Evolutionary conservation across 2,888 invertebrate species (phyloP).

Genomic region (Oasisia sp.): DNA sequence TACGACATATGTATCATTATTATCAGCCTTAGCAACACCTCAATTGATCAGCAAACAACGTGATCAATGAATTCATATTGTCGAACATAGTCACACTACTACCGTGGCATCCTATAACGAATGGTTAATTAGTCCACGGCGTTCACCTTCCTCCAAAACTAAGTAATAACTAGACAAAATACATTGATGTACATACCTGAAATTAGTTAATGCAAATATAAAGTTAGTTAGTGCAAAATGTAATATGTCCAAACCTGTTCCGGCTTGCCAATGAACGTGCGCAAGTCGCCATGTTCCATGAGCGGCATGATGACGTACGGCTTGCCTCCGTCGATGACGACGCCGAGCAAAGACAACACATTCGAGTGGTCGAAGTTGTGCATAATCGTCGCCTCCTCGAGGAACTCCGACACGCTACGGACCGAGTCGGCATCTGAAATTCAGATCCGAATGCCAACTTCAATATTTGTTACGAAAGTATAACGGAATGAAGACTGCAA

Average conservation of each 20-base stretch:
- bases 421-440: neutral
- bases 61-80: too few relatives aligned
- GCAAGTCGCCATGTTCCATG: slow-evolving; percentile 64
- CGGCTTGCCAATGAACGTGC: slow-evolving; percentile 41
- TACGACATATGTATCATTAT: too few relatives aligned
- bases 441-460: neutral
- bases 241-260: slow-evolving; percentile 8
- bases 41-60: too few relatives aligned
- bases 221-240: too few relatives aligned
- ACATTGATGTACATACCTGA: too few relatives aligned
- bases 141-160: too few relatives aligned
- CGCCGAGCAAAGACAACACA: slow-evolving; percentile 63
- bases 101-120: too few relatives aligned
- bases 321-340: slow-evolving; percentile 57
- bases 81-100: too few relatives aligned
- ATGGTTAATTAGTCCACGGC: too few relatives aligned
- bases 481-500: neutral
- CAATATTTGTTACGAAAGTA: neutral
- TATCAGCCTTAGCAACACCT: too few relatives aligned
- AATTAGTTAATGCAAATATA: too few relatives aligned
- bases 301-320: slow-evolving; percentile 66
- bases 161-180: too few relatives aligned
- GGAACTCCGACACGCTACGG: slow-evolving; percentile 30
- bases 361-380: slow-evolving; percentile 66
- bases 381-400: slow-evolving; percentile 52